These are phyloP conservation scores for Thecophora atra DNA, from an alignment of 2,888 invertebrate genomes.

Conservation along the genomic window DNA sequence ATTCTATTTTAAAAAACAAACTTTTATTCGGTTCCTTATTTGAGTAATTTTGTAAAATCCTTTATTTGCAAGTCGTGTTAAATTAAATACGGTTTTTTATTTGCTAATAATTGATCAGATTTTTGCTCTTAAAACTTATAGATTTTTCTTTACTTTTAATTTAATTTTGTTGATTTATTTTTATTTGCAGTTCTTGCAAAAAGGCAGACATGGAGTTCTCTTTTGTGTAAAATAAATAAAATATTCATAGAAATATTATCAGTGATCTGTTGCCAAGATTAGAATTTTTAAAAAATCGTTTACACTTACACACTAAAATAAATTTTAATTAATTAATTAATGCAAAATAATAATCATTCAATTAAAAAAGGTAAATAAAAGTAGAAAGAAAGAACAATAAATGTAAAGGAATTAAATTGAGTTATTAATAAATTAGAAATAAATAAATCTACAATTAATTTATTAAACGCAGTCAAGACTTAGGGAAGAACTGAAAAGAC, in stretches of 20 bases:
- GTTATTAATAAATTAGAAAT: too few species aligned
- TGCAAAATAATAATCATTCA: neutral
- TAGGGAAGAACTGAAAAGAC: slow-evolving; percentile 29
- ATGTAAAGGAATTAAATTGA: slow-evolving; percentile 6
- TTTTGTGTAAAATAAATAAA: neutral
- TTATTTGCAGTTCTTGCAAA: slow-evolving; percentile 8
- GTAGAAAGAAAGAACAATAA: slow-evolving; percentile 20
- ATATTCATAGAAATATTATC: neutral
- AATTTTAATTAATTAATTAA: slow-evolving; percentile 4
- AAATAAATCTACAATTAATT: neutral
- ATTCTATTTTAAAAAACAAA: too few species aligned
- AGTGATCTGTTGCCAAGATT: neutral
- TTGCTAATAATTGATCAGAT: too few species aligned
- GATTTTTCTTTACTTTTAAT: neutral
- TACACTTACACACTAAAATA: neutral
- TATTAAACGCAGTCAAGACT: slow-evolving; percentile 34
- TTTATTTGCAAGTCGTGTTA: too few species aligned
- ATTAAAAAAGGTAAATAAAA: neutral
- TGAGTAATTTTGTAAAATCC: too few species aligned
- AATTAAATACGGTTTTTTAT: neutral
- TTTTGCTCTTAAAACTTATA: too few species aligned
- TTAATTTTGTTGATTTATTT: neutral
- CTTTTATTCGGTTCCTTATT: too few species aligned
- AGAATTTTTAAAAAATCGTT: neutral
- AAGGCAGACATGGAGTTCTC: neutral